phyloP scores from a whole-genome alignment of 2,113 vertebrate species.

The Lasiurus borealis region DNA sequence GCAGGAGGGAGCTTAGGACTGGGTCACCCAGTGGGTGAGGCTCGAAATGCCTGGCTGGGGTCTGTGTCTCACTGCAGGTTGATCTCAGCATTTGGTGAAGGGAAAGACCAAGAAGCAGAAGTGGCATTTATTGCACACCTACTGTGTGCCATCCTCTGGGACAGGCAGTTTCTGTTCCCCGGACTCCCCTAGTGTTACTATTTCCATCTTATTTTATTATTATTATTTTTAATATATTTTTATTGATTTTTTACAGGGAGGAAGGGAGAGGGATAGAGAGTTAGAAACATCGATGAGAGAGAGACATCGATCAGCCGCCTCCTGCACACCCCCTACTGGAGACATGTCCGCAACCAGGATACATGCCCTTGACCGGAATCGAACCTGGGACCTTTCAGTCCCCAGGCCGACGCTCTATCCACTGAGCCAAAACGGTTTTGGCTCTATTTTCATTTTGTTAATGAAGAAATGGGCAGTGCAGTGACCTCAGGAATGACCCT shows the following conservation, averaged over 20 bases:
- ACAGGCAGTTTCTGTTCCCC: neutral
- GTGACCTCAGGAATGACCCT: neutral
- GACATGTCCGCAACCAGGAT: too few relatives aligned
- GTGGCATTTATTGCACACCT: neutral
- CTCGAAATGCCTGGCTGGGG: neutral
- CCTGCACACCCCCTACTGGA: too few relatives aligned
- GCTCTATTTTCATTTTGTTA: neutral
- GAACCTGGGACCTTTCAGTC: too few relatives aligned
- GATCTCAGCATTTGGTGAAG: neutral
- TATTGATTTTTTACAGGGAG: too few relatives aligned
- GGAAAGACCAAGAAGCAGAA: neutral
- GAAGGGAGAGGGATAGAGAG: too few relatives aligned
- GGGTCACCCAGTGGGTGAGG: constrained; percentile 1
- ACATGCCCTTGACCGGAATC: too few relatives aligned
- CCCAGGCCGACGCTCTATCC: too few relatives aligned
- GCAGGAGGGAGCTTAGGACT: constrained; percentile 78
- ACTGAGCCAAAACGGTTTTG: too few relatives aligned
- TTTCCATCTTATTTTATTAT: neutral
- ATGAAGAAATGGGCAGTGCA: neutral
- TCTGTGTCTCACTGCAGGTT: neutral
- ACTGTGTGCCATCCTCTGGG: neutral
- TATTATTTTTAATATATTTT: too few relatives aligned
- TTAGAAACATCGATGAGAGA: too few relatives aligned
- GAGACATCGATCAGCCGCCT: too few relatives aligned
- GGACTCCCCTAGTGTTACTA: neutral